A percentile compares a stretch with the other conserved stretches of the same genome.
Conservation (phyloP, 2,113 vertebrate species). For the Panthera leo region DNA sequence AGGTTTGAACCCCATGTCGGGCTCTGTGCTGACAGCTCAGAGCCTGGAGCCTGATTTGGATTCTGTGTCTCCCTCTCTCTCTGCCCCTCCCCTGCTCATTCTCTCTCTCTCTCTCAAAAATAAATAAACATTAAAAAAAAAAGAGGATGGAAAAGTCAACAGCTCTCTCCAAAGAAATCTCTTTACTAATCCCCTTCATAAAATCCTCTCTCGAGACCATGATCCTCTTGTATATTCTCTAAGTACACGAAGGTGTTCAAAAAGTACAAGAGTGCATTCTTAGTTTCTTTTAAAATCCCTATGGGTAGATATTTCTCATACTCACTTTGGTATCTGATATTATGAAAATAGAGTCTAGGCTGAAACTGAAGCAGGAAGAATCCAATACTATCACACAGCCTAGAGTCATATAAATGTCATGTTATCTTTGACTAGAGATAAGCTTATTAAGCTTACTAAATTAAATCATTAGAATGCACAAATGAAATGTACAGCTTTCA, state of each 20-base stretch:
- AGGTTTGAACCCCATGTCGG: too few relatives aligned
- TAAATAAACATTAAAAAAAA: too few relatives aligned
- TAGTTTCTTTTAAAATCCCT: neutral
- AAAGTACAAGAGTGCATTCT: neutral
- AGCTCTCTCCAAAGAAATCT: neutral
- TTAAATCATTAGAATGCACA: constrained; percentile 1
- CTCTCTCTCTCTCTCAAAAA: too few relatives aligned
- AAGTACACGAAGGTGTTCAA: neutral
- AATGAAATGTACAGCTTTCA: neutral
- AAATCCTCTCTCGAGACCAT: neutral
- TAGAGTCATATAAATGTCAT: neutral
- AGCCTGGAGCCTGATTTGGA: too few relatives aligned
- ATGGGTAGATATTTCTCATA: neutral
- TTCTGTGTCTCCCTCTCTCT: too few relatives aligned
- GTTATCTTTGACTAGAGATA: neutral
- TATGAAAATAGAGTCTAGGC: neutral
- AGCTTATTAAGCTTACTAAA: constrained; percentile 23
- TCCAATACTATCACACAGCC: neutral
- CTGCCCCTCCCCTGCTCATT: too few relatives aligned
- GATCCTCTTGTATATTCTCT: neutral
- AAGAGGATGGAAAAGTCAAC: neutral
- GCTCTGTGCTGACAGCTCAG: too few relatives aligned
- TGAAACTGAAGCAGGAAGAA: constrained; percentile 5
- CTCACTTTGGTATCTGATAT: neutral
- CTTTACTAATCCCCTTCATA: neutral